Conservation (phyloP, 1,140 invertebrate species). For the Ceratina japonica region DNA sequence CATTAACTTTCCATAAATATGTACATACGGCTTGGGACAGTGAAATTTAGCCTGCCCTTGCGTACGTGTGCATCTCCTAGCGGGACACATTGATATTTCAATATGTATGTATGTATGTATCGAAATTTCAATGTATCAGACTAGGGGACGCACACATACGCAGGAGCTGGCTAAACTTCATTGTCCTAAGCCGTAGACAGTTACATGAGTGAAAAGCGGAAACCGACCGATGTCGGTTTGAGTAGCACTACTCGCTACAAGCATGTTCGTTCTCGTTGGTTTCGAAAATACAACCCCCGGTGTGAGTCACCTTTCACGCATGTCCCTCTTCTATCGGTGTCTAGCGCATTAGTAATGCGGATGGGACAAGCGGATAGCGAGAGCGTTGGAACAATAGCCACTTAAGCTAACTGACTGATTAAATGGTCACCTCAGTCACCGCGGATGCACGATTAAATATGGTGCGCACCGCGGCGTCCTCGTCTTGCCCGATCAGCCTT, state of each 20-base stretch:
- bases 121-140: no score
- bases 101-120: no score
- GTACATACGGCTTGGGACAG: no score
- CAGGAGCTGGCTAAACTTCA: no score
- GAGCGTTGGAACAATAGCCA: constrained; percentile 63
- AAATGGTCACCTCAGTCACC: constrained; percentile 48
- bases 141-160: no score
- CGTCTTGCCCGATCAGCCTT: constrained; percentile 41
- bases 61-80: no score
- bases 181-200: no score
- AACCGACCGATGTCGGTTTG: neutral
- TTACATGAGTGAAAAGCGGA: neutral
- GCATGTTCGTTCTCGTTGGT: neutral
- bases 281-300: constrained; percentile 46
- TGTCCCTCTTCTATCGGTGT: constrained; percentile 54
- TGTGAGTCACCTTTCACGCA: constrained; percentile 60
- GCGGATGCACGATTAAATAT: constrained; percentile 49
- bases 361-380: constrained; percentile 48
- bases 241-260: neutral
- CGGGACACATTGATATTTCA: no score
- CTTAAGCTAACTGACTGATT: constrained; percentile 59
- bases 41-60: no score
- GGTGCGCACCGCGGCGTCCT: constrained; percentile 11
- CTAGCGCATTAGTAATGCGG: constrained; percentile 53
- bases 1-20: no score